Conservation (phyloP, 1,140 invertebrate species). For the Zaprionus gabonicus region DNA sequence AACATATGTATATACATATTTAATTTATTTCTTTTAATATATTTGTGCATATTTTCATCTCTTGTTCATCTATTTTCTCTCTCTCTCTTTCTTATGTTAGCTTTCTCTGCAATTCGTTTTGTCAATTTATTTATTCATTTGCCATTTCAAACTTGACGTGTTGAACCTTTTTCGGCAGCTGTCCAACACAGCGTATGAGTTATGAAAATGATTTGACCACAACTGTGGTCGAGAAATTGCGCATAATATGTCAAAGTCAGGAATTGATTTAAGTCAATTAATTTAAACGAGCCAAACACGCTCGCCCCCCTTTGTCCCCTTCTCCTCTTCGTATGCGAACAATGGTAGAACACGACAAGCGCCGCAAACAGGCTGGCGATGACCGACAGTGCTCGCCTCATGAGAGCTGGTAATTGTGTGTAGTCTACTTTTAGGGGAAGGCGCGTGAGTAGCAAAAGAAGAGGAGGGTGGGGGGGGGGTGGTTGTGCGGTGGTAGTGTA, state of each 20-base stretch:
- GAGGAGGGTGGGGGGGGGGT: no score
- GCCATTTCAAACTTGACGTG: background rate
- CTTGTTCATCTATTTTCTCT: no score
- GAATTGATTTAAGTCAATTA: conserved; percentile 83
- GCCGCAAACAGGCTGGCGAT: background rate
- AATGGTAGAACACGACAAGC: conserved; percentile 39
- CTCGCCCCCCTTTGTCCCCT: background rate
- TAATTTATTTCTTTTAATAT: background rate
- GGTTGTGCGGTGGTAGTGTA: background rate
- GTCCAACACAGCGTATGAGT: conserved; percentile 58
- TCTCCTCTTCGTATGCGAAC: conserved; percentile 26
- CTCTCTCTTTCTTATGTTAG: background rate
- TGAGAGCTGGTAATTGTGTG: conserved; percentile 29
- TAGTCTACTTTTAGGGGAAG: conserved; percentile 55
- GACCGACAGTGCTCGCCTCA: conserved; percentile 14
- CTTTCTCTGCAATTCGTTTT: background rate
- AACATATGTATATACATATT: no score
- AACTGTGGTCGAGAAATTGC: conserved; percentile 61
- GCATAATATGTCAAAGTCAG: conserved; percentile 78
- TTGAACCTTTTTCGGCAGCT: conserved; percentile 17
- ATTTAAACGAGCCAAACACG: conserved; percentile 63
- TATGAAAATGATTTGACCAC: conserved; percentile 75
- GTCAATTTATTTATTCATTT: conserved; percentile 19
- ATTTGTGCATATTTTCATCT: background rate
- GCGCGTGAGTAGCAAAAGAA: conserved; percentile 17